Base-by-base conservation (phyloP, 1,140 invertebrate species). In the Piezodorus guildinii region DNA sequence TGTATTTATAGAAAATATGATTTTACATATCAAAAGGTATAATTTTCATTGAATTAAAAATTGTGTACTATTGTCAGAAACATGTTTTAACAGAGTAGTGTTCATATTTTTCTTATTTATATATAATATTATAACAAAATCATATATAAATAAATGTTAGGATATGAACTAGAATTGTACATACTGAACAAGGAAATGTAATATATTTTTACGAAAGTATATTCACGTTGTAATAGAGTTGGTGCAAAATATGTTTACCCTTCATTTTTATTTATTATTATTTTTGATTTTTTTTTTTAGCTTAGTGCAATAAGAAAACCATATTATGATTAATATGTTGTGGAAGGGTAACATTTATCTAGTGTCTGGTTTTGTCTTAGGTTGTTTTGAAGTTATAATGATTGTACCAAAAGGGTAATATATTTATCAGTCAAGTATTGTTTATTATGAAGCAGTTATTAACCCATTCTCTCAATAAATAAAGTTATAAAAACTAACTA, bases 201-300 rank as follows among this genome's bases (percentile, higher is more conserved):
- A 62, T 62, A 62, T 62, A 62, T 62, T 62, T 62, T 62, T 62
- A 49, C 61, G 61, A 52, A 63, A 51, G 46, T 39, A 63, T 51
- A 34, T 51, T 56, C 62, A 51, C 45, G 27, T 21, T 49, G 27
- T 58, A n/a, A 60, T 39, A 60, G 58, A 14, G 30, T 60, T 60
- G 43, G n/a, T n/a, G 43, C 30, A 43, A 60, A 43, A 21, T 60
- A 60, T 17, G 17, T 60, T 39, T 60, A 60, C 39, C 58, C 58
- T 60, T 60, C 58, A 34, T 60, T 58, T n/a, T n/a, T 17, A 21
- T 39, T 60, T 60, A 43, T 60, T 44, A 34, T 60, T 60, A 60
- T 39, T 60, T 60, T 60, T 60, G n/a, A 19, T 60, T 39, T 60
- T 39, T 56, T 23, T 56, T 39, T 56, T 23, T 56, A 56, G 52